These are phyloP conservation scores for Pitangus sulphuratus DNA, from an alignment of 2,797 vertebrate genomes.

Conservation along the genomic window DNA sequence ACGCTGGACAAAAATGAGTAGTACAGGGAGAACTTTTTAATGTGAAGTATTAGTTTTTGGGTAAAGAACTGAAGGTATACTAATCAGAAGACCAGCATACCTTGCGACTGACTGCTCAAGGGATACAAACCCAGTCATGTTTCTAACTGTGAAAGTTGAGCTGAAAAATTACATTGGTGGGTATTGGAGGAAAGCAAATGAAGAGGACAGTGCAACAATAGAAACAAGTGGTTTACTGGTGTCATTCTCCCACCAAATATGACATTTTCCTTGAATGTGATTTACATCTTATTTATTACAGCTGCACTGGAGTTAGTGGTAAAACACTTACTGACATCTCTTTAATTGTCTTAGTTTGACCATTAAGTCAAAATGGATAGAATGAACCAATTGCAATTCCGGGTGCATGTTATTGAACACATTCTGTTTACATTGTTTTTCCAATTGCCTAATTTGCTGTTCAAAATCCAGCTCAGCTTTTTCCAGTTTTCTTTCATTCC, in stretches of 20 bases:
- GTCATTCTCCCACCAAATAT: neutral
- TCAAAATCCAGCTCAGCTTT: slow-evolving; percentile 62
- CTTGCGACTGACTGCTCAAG: neutral
- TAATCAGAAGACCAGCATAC: neutral
- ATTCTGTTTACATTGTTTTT: slow-evolving; percentile 12
- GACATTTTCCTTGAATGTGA: neutral
- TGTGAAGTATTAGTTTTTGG: neutral
- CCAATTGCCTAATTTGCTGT: slow-evolving; percentile 54
- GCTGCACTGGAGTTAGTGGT: neutral
- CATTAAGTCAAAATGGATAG: neutral
- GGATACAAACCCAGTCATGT: neutral
- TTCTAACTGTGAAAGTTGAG: neutral
- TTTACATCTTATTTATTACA: neutral
- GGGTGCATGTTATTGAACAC: neutral
- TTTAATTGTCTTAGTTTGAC: neutral
- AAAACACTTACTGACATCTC: neutral
- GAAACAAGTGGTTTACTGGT: neutral
- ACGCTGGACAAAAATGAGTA: neutral
- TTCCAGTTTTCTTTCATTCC: slow-evolving; percentile 37
- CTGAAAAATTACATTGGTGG: neutral
- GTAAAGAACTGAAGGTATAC: neutral
- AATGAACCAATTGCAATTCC: neutral
- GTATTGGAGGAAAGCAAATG: neutral
- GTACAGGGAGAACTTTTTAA: neutral
- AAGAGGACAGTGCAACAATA: neutral